These are phyloP conservation scores for Porites divaricata DNA, from an alignment of 92 coral and sea anemone genomes.

Conservation along the genomic window DNA sequence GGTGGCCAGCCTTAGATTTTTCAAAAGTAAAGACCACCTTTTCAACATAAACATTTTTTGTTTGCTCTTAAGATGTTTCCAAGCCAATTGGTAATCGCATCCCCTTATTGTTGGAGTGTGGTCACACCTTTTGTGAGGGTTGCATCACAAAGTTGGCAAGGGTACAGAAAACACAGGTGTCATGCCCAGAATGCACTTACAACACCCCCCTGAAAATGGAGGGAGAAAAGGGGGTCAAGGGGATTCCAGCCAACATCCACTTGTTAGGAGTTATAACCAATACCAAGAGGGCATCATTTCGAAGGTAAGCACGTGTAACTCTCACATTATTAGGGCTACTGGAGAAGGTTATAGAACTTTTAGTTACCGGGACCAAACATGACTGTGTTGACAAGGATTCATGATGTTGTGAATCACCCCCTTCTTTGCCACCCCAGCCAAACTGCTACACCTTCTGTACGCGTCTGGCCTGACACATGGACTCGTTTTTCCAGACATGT, in stretches of 20 bases:
- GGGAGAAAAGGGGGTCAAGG: constrained; percentile 74
- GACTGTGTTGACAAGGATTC: too few species aligned
- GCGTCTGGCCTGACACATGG: too few species aligned
- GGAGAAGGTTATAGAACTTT: too few species aligned
- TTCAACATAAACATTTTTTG: neutral
- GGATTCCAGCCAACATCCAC: constrained; percentile 77
- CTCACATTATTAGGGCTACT: too few species aligned
- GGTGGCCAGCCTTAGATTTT: too few species aligned
- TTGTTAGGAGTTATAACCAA: constrained; percentile 85
- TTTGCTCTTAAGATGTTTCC: constrained; percentile 41
- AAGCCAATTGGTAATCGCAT: constrained; percentile 78
- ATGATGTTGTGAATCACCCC: too few species aligned
- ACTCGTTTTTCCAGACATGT: too few species aligned
- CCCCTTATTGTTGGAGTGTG: constrained; percentile 86
- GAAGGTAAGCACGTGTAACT: constrained; percentile 31
- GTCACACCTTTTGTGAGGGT: constrained; percentile 92
- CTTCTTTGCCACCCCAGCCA: too few species aligned
- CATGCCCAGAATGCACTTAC: constrained; percentile 80
- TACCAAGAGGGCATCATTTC: constrained; percentile 64
- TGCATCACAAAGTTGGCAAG: constrained; percentile 85
- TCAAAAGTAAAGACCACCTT: neutral
- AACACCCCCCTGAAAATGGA: constrained; percentile 67
- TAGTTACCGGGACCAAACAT: too few species aligned
- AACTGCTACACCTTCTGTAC: too few species aligned
- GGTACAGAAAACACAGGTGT: constrained; percentile 65